Base-by-base conservation (phyloP, 2,113 vertebrate genomes). In the Sander lucioperca region DNA sequence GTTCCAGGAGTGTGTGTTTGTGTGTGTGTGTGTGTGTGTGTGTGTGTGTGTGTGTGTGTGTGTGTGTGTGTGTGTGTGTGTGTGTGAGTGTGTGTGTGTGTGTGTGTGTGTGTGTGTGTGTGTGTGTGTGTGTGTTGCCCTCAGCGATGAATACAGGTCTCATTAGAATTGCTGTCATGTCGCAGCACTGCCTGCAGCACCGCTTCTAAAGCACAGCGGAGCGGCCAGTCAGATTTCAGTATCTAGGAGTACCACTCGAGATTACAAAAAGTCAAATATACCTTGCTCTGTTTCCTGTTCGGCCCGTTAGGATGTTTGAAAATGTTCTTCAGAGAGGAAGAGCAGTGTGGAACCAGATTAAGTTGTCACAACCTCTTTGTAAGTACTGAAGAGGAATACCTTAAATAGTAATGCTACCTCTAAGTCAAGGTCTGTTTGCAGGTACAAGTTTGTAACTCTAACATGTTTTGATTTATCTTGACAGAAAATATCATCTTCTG, bases 81-180 rank as follows among this genome's bases (percentile, higher is more conserved):
- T 30, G 64, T 70, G 74, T 74, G 68, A 54, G 72, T 83, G 45
- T 47, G 36, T 58, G 53, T 47, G 47, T 65, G 19, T 59, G 50
- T 47, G 74, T 63, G 65, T 71, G 50, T 73, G 69, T 62, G 18
- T 66, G 61, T 70, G 53, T 63, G 75, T 77, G 58, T 66, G 61
- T 48, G 83, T 79, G 30, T 30, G 66, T 78, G 73, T 70, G 53
- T 66, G 61, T 48, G 83, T 79, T 87, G 78, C 81, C 78, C 82
- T 84, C 70, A 86, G 88, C 30, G 43, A 87, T 93, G 92, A 94
- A 92, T 92, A 62, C 82, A 80, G 80, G 76, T 67, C 90, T 93
- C 89, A 93, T 94, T 94, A 92, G 88, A 87, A 94, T 93, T 88
- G 85, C 81, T 85, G 85, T 89, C 92, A 89, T 88, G 92, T 83